Percentiles rank a stretch among this genome's conserved stretches.
Evolutionary conservation across 2,888 invertebrate species (phyloP).

Genomic region (Tuberolachnus salignus): DNA sequence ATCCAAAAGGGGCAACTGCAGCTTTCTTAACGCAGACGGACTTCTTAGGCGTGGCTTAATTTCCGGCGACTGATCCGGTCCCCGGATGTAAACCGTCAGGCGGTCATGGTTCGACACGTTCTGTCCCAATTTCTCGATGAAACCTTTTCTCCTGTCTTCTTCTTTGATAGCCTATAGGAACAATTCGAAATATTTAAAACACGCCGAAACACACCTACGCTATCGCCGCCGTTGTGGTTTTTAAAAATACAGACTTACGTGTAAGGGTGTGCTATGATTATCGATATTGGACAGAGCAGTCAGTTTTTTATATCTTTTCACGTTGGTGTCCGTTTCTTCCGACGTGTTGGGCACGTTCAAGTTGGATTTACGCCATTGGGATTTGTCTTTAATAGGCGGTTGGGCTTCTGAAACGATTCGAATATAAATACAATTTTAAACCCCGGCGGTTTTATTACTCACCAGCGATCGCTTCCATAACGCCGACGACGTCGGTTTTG

Average conservation of each 20-base stretch:
- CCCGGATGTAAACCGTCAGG: slow-evolving; percentile 68
- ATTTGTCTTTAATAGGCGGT: slow-evolving; percentile 75
- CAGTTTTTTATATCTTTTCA: slow-evolving; percentile 64
- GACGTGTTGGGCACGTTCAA: slow-evolving; percentile 70
- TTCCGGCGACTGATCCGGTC: slow-evolving; percentile 62
- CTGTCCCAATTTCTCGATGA: slow-evolving; percentile 67
- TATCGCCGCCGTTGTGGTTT: no score
- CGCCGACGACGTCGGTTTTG: slow-evolving; percentile 80
- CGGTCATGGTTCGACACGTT: slow-evolving; percentile 63
- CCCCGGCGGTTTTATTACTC: slow-evolving; percentile 57
- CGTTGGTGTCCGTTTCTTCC: slow-evolving; percentile 73
- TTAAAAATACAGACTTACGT: not conserved
- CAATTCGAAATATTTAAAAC: not conserved
- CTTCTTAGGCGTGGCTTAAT: slow-evolving; percentile 51
- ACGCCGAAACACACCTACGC: no score
- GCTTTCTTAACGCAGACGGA: not conserved
- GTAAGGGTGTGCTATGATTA: slow-evolving; percentile 51
- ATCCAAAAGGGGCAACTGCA: slow-evolving; percentile 61
- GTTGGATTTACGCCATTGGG: slow-evolving; percentile 77
- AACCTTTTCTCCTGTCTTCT: slow-evolving; percentile 69
- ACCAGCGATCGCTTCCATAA: slow-evolving; percentile 88
- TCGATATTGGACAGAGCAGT: slow-evolving; percentile 35
- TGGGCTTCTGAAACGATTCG: slow-evolving; percentile 69
- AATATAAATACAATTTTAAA: not conserved
- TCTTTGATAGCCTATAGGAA: slow-evolving; percentile 66